phyloP scores from a whole-genome alignment of 2,888 invertebrate genomes.

The Steinernema carpocapsae region DNA sequence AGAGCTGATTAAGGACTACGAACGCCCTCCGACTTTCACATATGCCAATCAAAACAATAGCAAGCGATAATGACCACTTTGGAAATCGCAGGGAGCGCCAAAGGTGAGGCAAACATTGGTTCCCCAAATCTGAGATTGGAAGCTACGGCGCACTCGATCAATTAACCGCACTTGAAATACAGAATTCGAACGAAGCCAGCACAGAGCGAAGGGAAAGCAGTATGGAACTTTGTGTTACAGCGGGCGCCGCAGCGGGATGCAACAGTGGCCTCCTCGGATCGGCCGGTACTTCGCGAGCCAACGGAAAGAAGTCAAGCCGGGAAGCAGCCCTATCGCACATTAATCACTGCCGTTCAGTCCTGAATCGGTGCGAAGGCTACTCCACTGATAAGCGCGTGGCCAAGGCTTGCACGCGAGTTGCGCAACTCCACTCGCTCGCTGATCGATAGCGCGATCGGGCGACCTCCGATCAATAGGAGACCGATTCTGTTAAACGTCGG shows the following conservation, averaged over 20 bases:
- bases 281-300: neutral
- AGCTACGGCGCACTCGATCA: no score
- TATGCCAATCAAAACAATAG: no score
- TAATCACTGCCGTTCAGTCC: conserved; percentile 1
- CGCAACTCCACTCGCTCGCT: conserved; percentile 7
- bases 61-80: no score
- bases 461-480: neutral
- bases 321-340: neutral
- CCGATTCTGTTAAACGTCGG: conserved; percentile 15
- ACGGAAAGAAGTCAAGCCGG: neutral
- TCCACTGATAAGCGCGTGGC: neutral
- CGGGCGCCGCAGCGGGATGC: neutral
- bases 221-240: neutral
- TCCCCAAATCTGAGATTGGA: no score
- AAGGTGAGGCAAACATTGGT: no score
- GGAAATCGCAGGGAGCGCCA: no score
- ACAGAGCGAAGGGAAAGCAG: no score
- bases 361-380: neutral
- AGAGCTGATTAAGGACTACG: neutral
- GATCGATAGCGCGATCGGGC: neutral
- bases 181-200: no score
- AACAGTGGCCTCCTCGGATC: neutral
- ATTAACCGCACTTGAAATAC: no score
- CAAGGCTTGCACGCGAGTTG: neutral
- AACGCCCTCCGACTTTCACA: no score